phyloP scores from a whole-genome alignment of 2,113 vertebrate species.

The Marcusenius ussheri region DNA sequence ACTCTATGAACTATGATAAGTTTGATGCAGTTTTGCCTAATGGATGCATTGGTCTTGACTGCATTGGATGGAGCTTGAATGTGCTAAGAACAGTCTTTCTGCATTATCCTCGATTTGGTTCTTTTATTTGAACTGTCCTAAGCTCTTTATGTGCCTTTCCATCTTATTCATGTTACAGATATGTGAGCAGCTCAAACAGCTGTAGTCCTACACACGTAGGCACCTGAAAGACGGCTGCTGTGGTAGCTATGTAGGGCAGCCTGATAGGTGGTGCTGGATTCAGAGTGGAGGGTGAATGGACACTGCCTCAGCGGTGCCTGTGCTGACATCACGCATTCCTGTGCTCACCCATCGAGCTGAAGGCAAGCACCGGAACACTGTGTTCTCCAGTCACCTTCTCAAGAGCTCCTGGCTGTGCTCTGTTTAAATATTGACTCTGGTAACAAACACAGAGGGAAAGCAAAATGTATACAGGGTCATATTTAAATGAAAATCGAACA shows the following conservation, averaged over 20 bases:
- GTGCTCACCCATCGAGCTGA: not conserved
- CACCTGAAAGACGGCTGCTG: not conserved
- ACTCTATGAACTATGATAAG: not conserved
- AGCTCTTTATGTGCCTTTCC: not conserved
- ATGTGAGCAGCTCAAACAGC: not conserved
- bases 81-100: not conserved
- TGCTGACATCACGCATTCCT: not conserved
- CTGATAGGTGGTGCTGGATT: not conserved
- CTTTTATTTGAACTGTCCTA: not conserved
- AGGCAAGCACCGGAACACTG: not conserved
- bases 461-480: not conserved
- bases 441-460: not conserved
- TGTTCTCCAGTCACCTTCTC: conserved; percentile 38
- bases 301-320: not conserved
- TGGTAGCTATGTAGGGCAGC: not conserved
- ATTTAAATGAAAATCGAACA: not conserved
- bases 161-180: not conserved
- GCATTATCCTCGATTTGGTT: not conserved
- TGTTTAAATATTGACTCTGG: conserved; percentile 3
- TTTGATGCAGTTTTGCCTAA: not conserved
- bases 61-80: not conserved
- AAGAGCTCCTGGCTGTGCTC: conserved; percentile 1
- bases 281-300: not conserved
- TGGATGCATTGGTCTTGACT: not conserved
- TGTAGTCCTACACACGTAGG: not conserved